Evolutionary conservation across 2,113 vertebrate species (phyloP).

Genomic region (Salminus brasiliensis): DNA sequence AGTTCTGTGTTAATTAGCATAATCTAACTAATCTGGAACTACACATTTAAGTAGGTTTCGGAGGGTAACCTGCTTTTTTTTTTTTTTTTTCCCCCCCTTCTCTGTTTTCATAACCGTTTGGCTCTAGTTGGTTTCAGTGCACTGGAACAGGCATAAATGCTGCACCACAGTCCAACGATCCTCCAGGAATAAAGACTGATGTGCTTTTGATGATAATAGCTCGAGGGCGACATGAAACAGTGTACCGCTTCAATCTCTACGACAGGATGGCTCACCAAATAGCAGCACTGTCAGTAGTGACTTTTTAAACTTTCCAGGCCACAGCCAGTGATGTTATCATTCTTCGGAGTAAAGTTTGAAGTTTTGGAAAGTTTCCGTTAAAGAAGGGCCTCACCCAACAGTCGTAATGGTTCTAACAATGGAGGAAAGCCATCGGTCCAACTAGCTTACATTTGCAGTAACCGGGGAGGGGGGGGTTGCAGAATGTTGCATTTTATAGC

Average conservation of each 20-base stretch:
- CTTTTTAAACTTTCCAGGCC: neutral
- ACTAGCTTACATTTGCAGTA: neutral
- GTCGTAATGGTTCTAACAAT: neutral
- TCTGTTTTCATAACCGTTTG: too few species aligned
- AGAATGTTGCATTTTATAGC: too few species aligned
- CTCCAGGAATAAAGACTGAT: neutral
- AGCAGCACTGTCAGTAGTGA: neutral
- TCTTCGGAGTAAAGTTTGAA: neutral
- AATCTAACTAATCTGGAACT: neutral
- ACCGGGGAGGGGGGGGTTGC: too few species aligned
- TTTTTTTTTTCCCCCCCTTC: too few species aligned
- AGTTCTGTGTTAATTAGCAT: neutral
- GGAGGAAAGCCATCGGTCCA: neutral
- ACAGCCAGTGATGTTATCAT: neutral
- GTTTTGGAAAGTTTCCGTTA: neutral
- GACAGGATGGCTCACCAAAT: neutral
- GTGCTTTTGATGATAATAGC: neutral
- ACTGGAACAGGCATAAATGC: neutral
- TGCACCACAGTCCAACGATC: neutral
- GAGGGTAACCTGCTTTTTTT: too few species aligned
- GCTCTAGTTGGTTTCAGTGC: neutral
- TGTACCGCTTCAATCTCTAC: neutral
- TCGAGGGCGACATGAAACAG: too few species aligned
- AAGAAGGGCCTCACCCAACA: neutral
- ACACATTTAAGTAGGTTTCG: too few species aligned